Base-by-base conservation (phyloP, 2,888 invertebrate species). In the Eretmocerus hayati region DNA sequence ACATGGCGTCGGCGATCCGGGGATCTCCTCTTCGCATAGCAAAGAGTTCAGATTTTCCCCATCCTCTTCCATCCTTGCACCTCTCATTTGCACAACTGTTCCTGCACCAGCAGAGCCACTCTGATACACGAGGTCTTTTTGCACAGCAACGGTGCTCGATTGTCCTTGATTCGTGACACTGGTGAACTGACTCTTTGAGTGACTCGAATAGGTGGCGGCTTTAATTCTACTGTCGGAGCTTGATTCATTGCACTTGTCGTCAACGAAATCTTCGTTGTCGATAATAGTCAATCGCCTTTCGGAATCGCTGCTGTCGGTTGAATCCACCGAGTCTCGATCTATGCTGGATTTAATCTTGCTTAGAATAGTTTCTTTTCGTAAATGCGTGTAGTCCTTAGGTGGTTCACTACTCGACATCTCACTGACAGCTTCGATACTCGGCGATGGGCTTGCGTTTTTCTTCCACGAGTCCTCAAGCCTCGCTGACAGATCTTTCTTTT, bases 1-100 rank as follows among this genome's bases (percentile, higher is more conserved):
- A 39, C 81, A 81, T 0, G 88, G 86, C 38, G 87, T 86, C 4
- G 91, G 91, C 66, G 90, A 90, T 19, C 90, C 87, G 1, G 91
- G 92, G 64, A 92, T 90, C 21, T 89, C 90, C 73, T 92, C 92
- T 67, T 90, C 89, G 69, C 92, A 92, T 11, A 90, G 73, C 57
- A 90, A 73, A 46, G 87, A 87, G 57, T 84, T 81, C 58, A 81
- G 79, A 56, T 84, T 81, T 68, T 87, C 87, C 32, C 75, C 74
- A 51, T 75, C 76, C 43, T 77, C 76, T 33, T 77, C 78, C n/a
- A 31, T 51, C 52, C 38, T 50, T 15, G 38, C 49, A 50, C 2
- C 56, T 46, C 50, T 52, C 5, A 22, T 16, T 13, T 46, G 48
- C 1, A 48, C 33, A 18, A 46, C 36, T 1, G 44, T 20, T 20